Conservation (phyloP, 2,113 vertebrate species). For the Vombatus ursinus region DNA sequence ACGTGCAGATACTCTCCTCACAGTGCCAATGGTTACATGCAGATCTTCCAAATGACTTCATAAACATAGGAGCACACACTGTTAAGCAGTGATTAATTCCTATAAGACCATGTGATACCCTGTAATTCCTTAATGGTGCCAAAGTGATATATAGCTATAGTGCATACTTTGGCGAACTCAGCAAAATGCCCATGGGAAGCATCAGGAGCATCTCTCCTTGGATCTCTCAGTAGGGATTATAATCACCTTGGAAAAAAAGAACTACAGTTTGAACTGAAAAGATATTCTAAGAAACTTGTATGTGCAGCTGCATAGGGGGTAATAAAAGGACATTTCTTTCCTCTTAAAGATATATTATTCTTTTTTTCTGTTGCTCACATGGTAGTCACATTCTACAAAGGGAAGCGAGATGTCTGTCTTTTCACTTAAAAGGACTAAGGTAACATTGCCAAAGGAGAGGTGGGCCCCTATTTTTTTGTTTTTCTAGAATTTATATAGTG, state of each 20-base stretch:
- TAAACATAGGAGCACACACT: conserved; percentile 79
- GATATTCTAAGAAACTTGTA: conserved; percentile 39
- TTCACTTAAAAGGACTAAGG: conserved; percentile 49
- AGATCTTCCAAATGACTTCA: conserved; percentile 82
- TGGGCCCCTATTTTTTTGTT: conserved; percentile 33
- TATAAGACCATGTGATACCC: conserved; percentile 71
- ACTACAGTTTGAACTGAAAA: conserved; percentile 39
- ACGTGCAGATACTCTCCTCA: conserved; percentile 69
- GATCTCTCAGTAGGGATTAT: conserved; percentile 68
- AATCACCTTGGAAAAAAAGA: conserved; percentile 81
- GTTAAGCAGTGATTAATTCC: conserved; percentile 87
- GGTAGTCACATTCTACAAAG: conserved; percentile 20
- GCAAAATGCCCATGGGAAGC: conserved; percentile 77
- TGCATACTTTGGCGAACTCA: conserved; percentile 76
- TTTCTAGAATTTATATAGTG: neutral
- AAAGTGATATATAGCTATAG: conserved; percentile 80
- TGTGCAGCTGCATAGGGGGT: neutral
- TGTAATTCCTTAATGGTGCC: conserved; percentile 81
- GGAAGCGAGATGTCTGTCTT: neutral
- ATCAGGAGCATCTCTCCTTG: conserved; percentile 63
- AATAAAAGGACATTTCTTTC: conserved; percentile 41
- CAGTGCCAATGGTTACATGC: conserved; percentile 70
- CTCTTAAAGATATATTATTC: conserved; percentile 48
- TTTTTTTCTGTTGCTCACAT: neutral
- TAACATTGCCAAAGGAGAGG: neutral